A percentile compares a stretch with the other conserved stretches of the same genome.
These are phyloP conservation scores for Eumacrocentrus americanus DNA, from an alignment of 2,888 invertebrate genomes.

Conservation along the genomic window DNA sequence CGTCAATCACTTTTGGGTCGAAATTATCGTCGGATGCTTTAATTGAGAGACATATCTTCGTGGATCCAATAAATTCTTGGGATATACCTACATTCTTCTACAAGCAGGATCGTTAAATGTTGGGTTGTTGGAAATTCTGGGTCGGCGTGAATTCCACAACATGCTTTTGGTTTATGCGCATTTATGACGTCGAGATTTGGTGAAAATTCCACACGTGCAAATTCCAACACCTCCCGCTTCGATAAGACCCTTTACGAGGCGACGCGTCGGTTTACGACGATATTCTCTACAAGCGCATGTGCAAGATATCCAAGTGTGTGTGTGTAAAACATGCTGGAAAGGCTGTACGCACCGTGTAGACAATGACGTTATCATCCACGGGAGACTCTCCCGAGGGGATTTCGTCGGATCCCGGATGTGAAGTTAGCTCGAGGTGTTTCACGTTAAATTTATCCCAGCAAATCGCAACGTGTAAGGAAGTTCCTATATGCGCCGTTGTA, in stretches of 20 bases:
- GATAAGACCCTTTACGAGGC: constrained; percentile 32
- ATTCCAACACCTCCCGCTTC: constrained; percentile 9
- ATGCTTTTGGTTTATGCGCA: constrained; percentile 10
- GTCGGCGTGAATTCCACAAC: neutral
- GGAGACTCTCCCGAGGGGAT: constrained; percentile 21
- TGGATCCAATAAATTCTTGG: constrained; percentile 10
- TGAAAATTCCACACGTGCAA: constrained; percentile 18
- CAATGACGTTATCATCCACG: constrained; percentile 26
- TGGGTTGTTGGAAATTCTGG: neutral
- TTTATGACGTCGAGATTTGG: neutral
- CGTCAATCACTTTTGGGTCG: too few species aligned
- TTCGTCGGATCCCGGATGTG: constrained; percentile 6
- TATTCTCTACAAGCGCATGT: neutral
- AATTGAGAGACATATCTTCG: neutral
- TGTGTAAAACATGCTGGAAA: constrained; percentile 32
- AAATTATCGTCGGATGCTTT: too few species aligned
- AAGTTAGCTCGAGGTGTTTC: constrained; percentile 11
- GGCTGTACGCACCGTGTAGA: constrained; percentile 29
- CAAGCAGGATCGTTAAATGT: too few species aligned
- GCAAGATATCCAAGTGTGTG: neutral
- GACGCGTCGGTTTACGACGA: constrained; percentile 28
- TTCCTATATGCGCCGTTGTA: neutral
- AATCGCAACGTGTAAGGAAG: constrained; percentile 22
- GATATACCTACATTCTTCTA: neutral
- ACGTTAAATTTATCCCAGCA: constrained; percentile 26